Conservation (phyloP, 2,888 invertebrate genomes). For the Phrixothrix hirtus region DNA sequence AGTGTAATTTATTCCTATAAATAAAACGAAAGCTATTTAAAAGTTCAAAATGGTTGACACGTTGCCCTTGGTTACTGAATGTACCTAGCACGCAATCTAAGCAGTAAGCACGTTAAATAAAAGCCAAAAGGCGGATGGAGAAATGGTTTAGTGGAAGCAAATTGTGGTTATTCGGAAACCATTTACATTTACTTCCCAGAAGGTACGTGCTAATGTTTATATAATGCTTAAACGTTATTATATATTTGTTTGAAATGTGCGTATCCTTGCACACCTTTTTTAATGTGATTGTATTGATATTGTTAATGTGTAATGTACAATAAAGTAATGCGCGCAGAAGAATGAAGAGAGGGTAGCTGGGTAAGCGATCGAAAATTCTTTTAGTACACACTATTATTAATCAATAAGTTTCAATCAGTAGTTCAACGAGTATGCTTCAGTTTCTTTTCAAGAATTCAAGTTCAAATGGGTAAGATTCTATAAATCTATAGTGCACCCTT, state of each 20-base stretch:
- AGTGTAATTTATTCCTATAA: too few relatives aligned
- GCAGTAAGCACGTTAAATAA: conserved; percentile 10
- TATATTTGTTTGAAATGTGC: too few relatives aligned
- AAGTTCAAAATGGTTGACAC: conserved; percentile 10
- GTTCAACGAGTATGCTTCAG: conserved; percentile 15
- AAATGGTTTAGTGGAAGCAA: conserved; percentile 92
- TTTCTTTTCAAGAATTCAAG: conserved; percentile 15
- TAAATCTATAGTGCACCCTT: too few relatives aligned
- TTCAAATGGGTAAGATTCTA: conserved; percentile 18
- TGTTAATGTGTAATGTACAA: conserved; percentile 59
- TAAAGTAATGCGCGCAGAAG: conserved; percentile 2
- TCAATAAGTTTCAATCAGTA: conserved; percentile 13
- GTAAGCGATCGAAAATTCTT: conserved; percentile 11
- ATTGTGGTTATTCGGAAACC: conserved; percentile 89
- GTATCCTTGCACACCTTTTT: too few relatives aligned
- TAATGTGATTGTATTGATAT: conserved; percentile 3
- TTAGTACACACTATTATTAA: conserved; percentile 8
- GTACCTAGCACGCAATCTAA: conserved; percentile 12
- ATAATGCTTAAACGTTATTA: too few relatives aligned
- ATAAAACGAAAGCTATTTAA: too few relatives aligned
- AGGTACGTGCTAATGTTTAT: too few relatives aligned
- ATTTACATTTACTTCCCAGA: conserved; percentile 80
- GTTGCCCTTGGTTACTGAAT: conserved; percentile 17
- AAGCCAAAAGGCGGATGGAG: conserved; percentile 66
- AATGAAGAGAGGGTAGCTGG: neutral